Conservation (phyloP, 2,113 vertebrate species). For the Podocnemis expansa region DNA sequence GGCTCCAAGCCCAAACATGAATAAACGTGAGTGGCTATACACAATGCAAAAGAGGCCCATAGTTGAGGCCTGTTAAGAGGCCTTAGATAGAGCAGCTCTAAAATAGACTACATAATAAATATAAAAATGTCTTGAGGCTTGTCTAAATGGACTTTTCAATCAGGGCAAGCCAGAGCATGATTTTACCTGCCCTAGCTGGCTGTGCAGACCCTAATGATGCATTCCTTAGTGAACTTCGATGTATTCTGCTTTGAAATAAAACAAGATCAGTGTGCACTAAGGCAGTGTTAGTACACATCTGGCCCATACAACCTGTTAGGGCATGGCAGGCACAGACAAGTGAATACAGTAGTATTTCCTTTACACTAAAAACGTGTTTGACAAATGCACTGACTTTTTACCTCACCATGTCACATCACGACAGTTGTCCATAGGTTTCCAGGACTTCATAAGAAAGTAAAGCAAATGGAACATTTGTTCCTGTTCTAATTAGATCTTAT, state of each 20-base stretch:
- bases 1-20: not conserved
- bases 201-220: not conserved
- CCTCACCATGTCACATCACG: not conserved
- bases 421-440: not conserved
- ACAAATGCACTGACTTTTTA: not conserved
- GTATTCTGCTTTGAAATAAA: not conserved
- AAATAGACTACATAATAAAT: fast-evolving
- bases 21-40: fast-evolving
- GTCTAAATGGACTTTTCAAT: not conserved
- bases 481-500: constrained; percentile 17
- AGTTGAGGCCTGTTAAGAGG: not conserved
- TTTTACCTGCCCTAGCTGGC: not conserved
- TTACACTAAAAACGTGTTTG: fast-evolving
- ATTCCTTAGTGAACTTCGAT: not conserved
- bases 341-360: not conserved
- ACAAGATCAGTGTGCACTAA: not conserved
- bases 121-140: not conserved
- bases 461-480: not conserved
- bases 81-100: not conserved
- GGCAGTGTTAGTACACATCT: not conserved
- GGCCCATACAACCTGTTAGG: not conserved
- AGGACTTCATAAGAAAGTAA: not conserved
- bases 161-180: not conserved
- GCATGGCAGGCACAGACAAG: not conserved
- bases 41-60: fast-evolving